Percentiles rank a stretch among this genome's conserved stretches.
Evolutionary conservation across 2,797 vertebrate species (phyloP).

Genomic region (Brachymystax lenok): DNA sequence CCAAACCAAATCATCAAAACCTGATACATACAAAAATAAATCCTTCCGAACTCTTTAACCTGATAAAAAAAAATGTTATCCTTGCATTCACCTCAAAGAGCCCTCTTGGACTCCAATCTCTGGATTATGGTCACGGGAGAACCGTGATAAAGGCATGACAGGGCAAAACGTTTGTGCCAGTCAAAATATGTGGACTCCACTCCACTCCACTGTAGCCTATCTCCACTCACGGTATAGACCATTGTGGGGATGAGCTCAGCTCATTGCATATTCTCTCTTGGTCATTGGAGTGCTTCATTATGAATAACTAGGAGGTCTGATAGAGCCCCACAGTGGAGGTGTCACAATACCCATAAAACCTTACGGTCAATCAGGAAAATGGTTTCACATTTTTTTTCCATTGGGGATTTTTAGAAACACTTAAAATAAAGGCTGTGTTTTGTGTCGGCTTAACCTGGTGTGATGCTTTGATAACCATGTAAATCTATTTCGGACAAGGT

Average conservation of each 20-base stretch:
- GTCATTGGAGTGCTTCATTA: slow-evolving; percentile 28
- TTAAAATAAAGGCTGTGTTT: too few species aligned
- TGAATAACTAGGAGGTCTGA: slow-evolving; percentile 18
- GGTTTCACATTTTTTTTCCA: too few species aligned
- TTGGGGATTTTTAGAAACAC: too few species aligned
- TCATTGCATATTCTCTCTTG: slow-evolving; percentile 32
- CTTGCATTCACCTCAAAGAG: slow-evolving; percentile 37
- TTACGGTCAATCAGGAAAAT: too few species aligned
- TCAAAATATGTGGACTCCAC: slow-evolving; percentile 23
- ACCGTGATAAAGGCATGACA: slow-evolving; percentile 40
- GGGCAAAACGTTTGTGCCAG: slow-evolving; percentile 38
- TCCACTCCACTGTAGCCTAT: slow-evolving; percentile 19
- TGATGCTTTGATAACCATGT: too few species aligned
- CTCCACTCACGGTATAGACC: slow-evolving; percentile 7
- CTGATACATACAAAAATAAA: slow-evolving; percentile 9
- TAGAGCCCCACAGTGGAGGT: too few species aligned
- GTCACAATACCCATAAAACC: too few species aligned
- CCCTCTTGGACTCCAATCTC: slow-evolving; percentile 46
- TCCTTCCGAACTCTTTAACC: not conserved
- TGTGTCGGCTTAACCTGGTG: too few species aligned
- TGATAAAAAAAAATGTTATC: not conserved
- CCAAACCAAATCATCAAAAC: slow-evolving; percentile 13
- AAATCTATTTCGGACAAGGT: too few species aligned
- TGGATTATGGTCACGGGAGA: slow-evolving; percentile 28
- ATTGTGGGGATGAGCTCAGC: slow-evolving; percentile 7